Percentiles rank a stretch among this genome's conserved stretches.
Evolutionary conservation across 2,797 vertebrate species (phyloP).

Genomic region (Neomorphus geoffroyi): DNA sequence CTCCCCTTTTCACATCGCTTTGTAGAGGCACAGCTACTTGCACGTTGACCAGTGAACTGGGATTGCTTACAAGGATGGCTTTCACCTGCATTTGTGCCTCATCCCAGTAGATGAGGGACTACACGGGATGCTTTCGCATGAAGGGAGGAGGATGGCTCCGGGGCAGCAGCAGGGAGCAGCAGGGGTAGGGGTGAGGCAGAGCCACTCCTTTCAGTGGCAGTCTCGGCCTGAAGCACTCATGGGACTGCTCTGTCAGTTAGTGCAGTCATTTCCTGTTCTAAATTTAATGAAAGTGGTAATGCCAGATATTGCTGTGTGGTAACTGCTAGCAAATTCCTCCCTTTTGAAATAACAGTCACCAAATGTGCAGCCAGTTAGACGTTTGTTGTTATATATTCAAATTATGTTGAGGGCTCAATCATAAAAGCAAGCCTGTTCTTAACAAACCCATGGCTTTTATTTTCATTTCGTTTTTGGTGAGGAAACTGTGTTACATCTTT

Average conservation of each 20-base stretch:
- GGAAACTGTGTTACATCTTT: background rate
- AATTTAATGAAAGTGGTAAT: conserved; percentile 21
- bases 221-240: background rate
- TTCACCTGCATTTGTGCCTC: background rate
- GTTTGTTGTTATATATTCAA: background rate
- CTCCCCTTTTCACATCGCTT: background rate
- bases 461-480: background rate
- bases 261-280: conserved; percentile 29
- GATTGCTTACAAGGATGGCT: too few species aligned
- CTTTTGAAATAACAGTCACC: conserved; percentile 4
- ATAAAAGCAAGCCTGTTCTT: background rate
- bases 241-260: background rate
- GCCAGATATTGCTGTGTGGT: background rate
- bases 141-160: background rate
- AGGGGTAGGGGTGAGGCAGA: background rate
- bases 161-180: background rate
- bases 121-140: rapidly evolving
- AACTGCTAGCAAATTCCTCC: background rate
- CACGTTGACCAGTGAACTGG: background rate
- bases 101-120: background rate
- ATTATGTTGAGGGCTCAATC: background rate
- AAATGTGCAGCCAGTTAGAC: background rate
- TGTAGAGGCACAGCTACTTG: rapidly evolving
- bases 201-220: background rate
- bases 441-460: background rate